Conservation (phyloP, 2,888 invertebrate species). For the Drosophila limbata region DNA sequence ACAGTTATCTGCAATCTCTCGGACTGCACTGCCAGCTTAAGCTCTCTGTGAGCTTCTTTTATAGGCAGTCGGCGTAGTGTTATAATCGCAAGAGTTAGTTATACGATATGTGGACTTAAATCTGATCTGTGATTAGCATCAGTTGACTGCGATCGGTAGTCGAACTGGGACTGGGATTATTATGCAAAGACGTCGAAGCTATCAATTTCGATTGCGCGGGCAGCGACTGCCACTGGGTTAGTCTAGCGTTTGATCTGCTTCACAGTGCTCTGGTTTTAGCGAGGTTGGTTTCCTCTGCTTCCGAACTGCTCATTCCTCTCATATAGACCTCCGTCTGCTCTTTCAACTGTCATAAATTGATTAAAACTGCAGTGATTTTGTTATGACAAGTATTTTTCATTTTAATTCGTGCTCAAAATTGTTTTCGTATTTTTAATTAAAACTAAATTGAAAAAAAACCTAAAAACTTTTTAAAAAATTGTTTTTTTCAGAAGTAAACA, state of each 20-base stretch:
- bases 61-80: constrained; percentile 34
- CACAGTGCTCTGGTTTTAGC: constrained; percentile 62
- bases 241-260: constrained; percentile 63
- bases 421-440: background rate
- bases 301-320: constrained; percentile 7
- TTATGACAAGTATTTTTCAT: background rate
- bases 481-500: background rate
- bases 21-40: constrained; percentile 40
- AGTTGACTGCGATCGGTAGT: constrained; percentile 64
- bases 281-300: constrained; percentile 28
- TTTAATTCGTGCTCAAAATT: background rate
- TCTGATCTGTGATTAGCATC: constrained; percentile 59
- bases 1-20: constrained; percentile 31
- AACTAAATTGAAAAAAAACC: no score
- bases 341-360: background rate
- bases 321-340: background rate
- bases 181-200: constrained; percentile 63
- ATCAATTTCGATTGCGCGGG: constrained; percentile 58
- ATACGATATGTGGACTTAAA: constrained; percentile 52
- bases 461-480: no score
- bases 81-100: constrained; percentile 30
- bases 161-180: constrained; percentile 47
- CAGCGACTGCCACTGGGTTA: constrained; percentile 37
- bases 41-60: constrained; percentile 33
- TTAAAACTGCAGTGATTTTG: background rate